Evolutionary conservation across 37 sponge, comb jelly and placozoan genomes (phyloP), one percentile per base, ranked within the genome.

Genomic region (Eunapius fragilis): DNA sequence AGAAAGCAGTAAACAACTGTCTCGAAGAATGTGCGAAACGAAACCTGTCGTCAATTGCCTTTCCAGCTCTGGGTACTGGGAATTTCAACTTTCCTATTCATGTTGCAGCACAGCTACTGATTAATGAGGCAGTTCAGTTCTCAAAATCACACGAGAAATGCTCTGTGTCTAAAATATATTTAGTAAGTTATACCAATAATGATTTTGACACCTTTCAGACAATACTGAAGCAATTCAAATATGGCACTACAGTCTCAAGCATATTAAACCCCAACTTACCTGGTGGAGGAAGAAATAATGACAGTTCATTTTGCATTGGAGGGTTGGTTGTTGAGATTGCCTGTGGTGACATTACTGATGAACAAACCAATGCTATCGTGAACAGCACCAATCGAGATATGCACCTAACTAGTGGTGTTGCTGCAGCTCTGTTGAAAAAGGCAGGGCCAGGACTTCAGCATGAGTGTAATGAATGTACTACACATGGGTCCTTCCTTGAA

Each of bases 21-120:
- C 48, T 92, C 33, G 26, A 85, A 2, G 69, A 76, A 31, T 88
- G 92, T 76, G 70, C 26, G 25, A 22, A 26, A n/a, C 49, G 36
- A 2, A 32, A 49, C 75, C 45, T 76, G 7, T 81, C 26, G 0
- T 84, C 89, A 50, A 74, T 92, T 36, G 88, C 89, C 0, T 81
- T 92, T 34, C 92, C 92, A 32, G 75, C 92, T 24, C 79, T 92
- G 84, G 92, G 92, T 10, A 83, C 89, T 32, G 92, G 92, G 27
- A 73, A 69, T 14, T 82, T 85, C 31, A 26, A 71, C 2, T 92
- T 75, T 81, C 89, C 92, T 17, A 69, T 50, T 83, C 41, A 71
- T 41, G 80, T 79, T 25, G 84, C 71, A 6, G 88, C 92, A 24
- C 72, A 36, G 24, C 10, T 79, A 25, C 78, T 87, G 78, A 25